phyloP scores from a whole-genome alignment of 2,113 vertebrate genomes.

The Otus sunia region DNA sequence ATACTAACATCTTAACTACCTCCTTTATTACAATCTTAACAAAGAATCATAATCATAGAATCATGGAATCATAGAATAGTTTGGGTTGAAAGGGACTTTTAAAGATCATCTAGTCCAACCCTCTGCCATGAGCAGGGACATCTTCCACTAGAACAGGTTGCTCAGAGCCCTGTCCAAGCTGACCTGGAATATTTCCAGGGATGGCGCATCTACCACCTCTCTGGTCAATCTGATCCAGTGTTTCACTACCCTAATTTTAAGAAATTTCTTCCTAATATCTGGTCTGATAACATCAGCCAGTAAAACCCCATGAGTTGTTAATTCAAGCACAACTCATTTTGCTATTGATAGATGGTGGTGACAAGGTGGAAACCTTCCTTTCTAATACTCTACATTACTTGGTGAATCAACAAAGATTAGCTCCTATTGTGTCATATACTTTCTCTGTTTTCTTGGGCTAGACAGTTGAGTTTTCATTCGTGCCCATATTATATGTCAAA shows the following conservation, averaged over 20 bases:
- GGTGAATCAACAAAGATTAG: neutral
- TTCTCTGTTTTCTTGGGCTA: neutral
- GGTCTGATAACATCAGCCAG: neutral
- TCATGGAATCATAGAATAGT: neutral
- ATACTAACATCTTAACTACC: neutral
- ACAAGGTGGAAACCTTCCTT: neutral
- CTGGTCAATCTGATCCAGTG: accelerated
- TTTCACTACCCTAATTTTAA: neutral
- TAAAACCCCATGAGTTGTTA: neutral
- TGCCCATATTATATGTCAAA: neutral
- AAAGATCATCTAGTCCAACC: neutral
- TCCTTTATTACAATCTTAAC: neutral
- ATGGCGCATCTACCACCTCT: no score
- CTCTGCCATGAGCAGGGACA: no score
- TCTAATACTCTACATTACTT: neutral
- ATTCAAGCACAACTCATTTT: neutral
- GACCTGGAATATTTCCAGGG: neutral
- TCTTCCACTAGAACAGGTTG: neutral
- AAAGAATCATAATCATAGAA: neutral
- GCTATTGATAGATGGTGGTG: neutral
- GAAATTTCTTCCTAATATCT: neutral
- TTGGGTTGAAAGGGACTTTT: accelerated
- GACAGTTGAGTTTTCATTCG: neutral
- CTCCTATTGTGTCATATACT: accelerated
- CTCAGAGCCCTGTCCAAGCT: accelerated